Base-by-base conservation (phyloP, 2,888 invertebrate genomes). In the Mactromeris polynyma region DNA sequence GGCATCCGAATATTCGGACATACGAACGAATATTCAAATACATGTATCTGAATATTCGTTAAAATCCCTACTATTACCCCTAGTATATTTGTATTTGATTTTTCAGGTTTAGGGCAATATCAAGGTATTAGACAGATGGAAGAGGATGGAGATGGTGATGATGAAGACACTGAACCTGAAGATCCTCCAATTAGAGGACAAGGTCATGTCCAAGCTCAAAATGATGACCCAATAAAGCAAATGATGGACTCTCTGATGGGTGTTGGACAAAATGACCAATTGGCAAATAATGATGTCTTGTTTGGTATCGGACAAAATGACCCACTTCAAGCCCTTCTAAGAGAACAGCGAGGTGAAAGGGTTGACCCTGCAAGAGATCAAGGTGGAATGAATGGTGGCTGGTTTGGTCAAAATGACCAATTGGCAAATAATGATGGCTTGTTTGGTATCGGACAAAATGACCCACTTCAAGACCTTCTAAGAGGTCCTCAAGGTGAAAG, bases 401-500 rank as follows among this genome's bases (percentile, higher is more conserved):
- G n/a, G n/a, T n/a, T 36, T 26, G 82, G 64, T 17, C 81, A 51
- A 58, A 58, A 58, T 58, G n/a, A n/a, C 17, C 69, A 31, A 33
- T 7, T 7, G 6, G 33, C 33, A 73, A 73, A 73, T 33, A 36
- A 73, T 73, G 36, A 21, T 31, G 33, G 31, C 2, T n/a, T n/a
- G 9, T 58, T 58, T 58, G 58, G 58, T 26, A 58, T 58, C 33
- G 31, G 21, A 4, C 46, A 11, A 54, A 54, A 81, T 54, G 81
- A 81, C 31, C 54, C 81, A 54, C 17, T 54, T 51, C 51, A 21
- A 33, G 81, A 36, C 1, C 31, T 81, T 0, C 19, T 81, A 17
- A 21, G 64, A 36, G 64, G 69, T 82, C 46, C 46, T 46, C 58
- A 81, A 81, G 40, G 64, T 82, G 82, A 82, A 19, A 54, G 51